phyloP scores from a whole-genome alignment of 2,888 invertebrate species.

The Diplolepis rosae region DNA sequence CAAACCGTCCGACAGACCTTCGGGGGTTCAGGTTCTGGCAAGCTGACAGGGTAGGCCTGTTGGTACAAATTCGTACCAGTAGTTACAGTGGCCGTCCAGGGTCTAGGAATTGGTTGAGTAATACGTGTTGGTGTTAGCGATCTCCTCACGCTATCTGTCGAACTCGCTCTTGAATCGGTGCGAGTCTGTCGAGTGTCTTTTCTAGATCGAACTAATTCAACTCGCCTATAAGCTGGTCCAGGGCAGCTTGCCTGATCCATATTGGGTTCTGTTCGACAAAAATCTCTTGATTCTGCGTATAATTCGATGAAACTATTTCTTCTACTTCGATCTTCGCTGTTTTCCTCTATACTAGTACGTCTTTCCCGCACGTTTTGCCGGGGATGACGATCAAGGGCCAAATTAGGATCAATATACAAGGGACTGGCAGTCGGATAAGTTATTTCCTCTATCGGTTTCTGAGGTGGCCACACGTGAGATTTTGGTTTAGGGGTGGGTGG shows the following conservation, averaged over 20 bases:
- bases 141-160: slow-evolving; percentile 65
- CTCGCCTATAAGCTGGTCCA: slow-evolving; percentile 63
- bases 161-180: slow-evolving; percentile 60
- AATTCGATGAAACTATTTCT: slow-evolving; percentile 49
- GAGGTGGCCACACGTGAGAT: slow-evolving; percentile 67
- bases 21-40: slow-evolving; percentile 53
- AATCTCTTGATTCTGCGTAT: slow-evolving; percentile 38
- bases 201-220: slow-evolving; percentile 57
- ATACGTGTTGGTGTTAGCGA: slow-evolving; percentile 70
- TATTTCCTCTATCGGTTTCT: slow-evolving; percentile 66
- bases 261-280: slow-evolving; percentile 47
- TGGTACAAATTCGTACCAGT: slow-evolving; percentile 62
- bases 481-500: slow-evolving; percentile 60
- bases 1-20: slow-evolving; percentile 36
- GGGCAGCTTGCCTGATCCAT: slow-evolving; percentile 68
- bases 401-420: slow-evolving; percentile 69
- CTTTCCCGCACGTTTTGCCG: slow-evolving; percentile 62
- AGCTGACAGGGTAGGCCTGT: slow-evolving; percentile 55
- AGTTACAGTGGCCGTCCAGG: slow-evolving; percentile 70
- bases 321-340: slow-evolving; percentile 44
- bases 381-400: slow-evolving; percentile 57
- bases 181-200: slow-evolving; percentile 55
- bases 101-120: slow-evolving; percentile 67
- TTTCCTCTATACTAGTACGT: slow-evolving; percentile 58
- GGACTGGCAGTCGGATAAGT: slow-evolving; percentile 71